Conservation (phyloP, 2,113 vertebrate species). For the Mirza zaza region DNA sequence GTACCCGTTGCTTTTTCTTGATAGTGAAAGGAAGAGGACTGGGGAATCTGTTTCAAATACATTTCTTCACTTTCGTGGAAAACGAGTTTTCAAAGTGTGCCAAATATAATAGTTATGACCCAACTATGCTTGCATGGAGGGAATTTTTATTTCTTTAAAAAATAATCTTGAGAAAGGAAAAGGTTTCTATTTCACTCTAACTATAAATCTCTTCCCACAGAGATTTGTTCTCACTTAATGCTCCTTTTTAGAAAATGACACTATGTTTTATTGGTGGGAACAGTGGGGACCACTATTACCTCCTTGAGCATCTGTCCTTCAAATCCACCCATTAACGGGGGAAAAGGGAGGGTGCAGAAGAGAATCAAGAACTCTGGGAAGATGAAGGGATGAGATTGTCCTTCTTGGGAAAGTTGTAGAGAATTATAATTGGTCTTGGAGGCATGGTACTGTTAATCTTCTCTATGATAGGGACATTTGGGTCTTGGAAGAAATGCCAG, state of each 20-base stretch:
- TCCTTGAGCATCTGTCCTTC: slow-evolving; percentile 33
- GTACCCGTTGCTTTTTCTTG: not conserved
- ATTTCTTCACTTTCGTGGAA: slow-evolving; percentile 58
- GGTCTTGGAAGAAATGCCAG: not conserved
- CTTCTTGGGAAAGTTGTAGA: not conserved
- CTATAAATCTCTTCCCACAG: slow-evolving; percentile 42
- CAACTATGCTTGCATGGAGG: slow-evolving; percentile 24
- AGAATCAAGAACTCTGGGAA: not conserved
- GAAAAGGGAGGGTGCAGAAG: not conserved
- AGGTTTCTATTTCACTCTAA: slow-evolving; percentile 39
- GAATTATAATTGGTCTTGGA: slow-evolving; percentile 15
- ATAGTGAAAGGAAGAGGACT: not conserved
- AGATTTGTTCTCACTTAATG: slow-evolving; percentile 39
- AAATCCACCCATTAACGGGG: not conserved
- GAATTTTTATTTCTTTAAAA: slow-evolving; percentile 46
- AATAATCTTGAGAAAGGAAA: slow-evolving; percentile 56
- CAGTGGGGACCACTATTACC: not conserved
- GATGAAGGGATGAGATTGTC: not conserved
- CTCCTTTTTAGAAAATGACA: slow-evolving; percentile 38
- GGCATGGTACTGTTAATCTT: not conserved
- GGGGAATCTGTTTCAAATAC: slow-evolving; percentile 53
- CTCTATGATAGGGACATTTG: not conserved
- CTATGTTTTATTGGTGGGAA: not conserved
- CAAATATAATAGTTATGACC: slow-evolving; percentile 58
- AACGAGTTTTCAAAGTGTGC: slow-evolving; percentile 62